Conservation (phyloP, 1,140 invertebrate species). For the Pinna nobilis region DNA sequence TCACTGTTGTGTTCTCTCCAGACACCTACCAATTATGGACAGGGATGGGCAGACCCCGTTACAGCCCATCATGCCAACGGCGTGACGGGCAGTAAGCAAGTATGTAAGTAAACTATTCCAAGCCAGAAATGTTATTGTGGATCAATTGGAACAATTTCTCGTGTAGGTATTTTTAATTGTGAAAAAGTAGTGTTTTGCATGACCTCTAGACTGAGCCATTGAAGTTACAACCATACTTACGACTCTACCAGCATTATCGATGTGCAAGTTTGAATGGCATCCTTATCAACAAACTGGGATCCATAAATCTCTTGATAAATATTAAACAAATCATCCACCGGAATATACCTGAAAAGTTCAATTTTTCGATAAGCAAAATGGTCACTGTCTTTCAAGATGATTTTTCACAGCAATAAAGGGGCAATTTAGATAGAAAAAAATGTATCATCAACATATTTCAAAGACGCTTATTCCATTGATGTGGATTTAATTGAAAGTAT, state of each 20-base stretch:
- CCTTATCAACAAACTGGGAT: constrained; percentile 37
- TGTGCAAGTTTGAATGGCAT: constrained; percentile 58
- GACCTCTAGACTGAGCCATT: not conserved
- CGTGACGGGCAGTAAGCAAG: too few species aligned
- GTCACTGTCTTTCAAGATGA: not conserved
- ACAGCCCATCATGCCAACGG: too few species aligned
- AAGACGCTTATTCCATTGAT: not conserved
- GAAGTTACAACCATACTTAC: constrained; percentile 32
- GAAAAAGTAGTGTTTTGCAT: too few species aligned
- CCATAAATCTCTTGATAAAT: constrained; percentile 67
- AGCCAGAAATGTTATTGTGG: too few species aligned
- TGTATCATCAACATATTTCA: not conserved
- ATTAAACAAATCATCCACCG: constrained; percentile 58
- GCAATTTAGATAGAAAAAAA: not conserved
- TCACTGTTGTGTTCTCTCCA: too few species aligned
- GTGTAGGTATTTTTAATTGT: too few species aligned
- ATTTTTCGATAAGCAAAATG: not conserved
- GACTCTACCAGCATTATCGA: constrained; percentile 51
- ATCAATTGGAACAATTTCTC: too few species aligned
- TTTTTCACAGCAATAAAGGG: not conserved
- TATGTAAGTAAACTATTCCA: too few species aligned
- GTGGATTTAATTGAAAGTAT: not conserved
- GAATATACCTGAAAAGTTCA: constrained; percentile 63
- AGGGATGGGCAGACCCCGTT: too few species aligned
- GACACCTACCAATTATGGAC: too few species aligned